phyloP scores from a whole-genome alignment of 2,888 invertebrate genomes.

The Ceratothoa steindachneri region DNA sequence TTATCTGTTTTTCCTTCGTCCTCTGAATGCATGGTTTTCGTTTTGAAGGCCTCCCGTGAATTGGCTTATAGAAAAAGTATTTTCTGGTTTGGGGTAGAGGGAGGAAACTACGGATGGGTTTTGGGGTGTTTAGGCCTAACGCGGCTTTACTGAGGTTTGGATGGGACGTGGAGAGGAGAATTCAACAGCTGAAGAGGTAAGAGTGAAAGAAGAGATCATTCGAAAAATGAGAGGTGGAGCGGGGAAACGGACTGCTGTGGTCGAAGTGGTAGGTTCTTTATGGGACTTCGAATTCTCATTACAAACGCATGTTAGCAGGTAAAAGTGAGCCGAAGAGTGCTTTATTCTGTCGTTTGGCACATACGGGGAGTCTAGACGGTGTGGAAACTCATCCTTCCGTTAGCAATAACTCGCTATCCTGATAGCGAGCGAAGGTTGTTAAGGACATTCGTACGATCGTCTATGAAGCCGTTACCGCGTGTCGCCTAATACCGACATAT shows the following conservation, averaged over 20 bases:
- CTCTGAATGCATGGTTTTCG: neutral
- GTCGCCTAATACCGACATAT: conserved; percentile 1
- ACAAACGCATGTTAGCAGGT: neutral
- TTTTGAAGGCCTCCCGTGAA: neutral
- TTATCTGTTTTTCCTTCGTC: neutral
- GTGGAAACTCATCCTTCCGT: neutral
- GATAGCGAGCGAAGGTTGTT: conserved; percentile 1
- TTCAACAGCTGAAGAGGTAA: neutral
- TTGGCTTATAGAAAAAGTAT: neutral
- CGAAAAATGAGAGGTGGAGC: no score
- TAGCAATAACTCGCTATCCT: neutral
- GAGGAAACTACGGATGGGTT: conserved; percentile 2
- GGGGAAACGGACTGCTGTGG: no score
- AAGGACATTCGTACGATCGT: neutral
- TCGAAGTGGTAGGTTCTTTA: no score
- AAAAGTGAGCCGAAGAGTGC: neutral
- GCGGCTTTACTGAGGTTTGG: neutral
- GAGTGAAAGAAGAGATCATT: neutral
- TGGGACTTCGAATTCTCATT: neutral
- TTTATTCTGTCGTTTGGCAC: neutral
- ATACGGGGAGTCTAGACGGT: neutral
- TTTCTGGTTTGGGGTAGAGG: neutral
- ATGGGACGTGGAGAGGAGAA: neutral
- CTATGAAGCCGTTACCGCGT: conserved; percentile 7
- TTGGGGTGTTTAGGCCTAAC: neutral